Conservation (phyloP, 2,888 invertebrate genomes). For the Cinara cedri region DNA sequence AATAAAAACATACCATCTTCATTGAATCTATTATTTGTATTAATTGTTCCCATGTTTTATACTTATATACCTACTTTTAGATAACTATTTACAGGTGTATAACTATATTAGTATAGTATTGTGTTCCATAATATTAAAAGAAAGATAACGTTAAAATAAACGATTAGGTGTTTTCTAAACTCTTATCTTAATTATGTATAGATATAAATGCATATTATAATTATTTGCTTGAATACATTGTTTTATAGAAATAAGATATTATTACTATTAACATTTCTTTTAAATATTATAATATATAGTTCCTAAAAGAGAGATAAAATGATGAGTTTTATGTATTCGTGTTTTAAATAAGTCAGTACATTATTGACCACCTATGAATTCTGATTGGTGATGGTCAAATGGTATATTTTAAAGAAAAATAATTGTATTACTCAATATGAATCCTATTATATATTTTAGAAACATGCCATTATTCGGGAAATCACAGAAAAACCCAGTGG, state of each 20-base stretch:
- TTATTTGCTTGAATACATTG: not conserved
- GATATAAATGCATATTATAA: too few species aligned
- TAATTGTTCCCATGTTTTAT: not conserved
- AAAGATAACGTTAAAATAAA: constrained; percentile 19
- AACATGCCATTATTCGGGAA: constrained; percentile 96
- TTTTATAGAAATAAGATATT: not conserved
- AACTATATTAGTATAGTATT: not conserved
- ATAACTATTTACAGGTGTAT: constrained; percentile 24
- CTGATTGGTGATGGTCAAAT: not conserved
- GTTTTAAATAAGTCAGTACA: not conserved
- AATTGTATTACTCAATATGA: not conserved
- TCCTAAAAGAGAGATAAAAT: constrained; percentile 9
- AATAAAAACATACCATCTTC: too few species aligned
- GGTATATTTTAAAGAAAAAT: not conserved
- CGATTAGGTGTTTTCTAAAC: constrained; percentile 10
- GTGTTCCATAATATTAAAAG: constrained; percentile 15
- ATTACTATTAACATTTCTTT: not conserved
- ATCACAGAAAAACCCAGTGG: constrained; percentile 96
- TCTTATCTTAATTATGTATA: constrained; percentile 47
- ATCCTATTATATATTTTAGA: constrained; percentile 50
- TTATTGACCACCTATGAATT: not conserved
- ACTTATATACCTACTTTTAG: not conserved
- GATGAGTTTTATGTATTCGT: not conserved
- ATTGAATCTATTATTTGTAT: not conserved
- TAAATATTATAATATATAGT: constrained; percentile 4